Conservation (phyloP, 1,140 invertebrate species). For the Helicoverpa armigera region DNA sequence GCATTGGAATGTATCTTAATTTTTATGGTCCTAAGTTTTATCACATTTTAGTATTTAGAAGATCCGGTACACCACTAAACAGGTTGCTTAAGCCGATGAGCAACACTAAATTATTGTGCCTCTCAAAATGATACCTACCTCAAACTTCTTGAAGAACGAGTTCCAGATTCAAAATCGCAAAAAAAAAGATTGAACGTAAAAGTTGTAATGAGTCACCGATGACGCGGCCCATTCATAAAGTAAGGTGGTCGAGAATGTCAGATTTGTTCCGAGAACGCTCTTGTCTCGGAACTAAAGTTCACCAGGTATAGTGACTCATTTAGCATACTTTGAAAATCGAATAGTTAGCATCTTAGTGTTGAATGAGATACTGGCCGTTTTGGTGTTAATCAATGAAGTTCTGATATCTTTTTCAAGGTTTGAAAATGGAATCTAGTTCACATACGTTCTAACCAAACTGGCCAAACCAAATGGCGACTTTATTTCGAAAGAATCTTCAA, state of each 20-base stretch:
- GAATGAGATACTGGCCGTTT: slow-evolving; percentile 7
- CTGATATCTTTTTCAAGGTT: background rate
- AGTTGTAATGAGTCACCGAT: slow-evolving; percentile 61
- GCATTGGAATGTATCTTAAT: background rate
- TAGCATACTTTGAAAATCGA: slow-evolving; percentile 5
- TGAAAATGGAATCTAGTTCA: too few species aligned
- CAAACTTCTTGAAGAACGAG: background rate
- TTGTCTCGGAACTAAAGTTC: slow-evolving; percentile 38
- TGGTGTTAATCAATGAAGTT: background rate
- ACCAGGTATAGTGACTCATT: slow-evolving; percentile 44
- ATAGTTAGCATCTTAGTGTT: background rate
- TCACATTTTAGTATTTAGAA: background rate
- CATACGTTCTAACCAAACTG: too few species aligned
- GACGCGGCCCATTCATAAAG: slow-evolving; percentile 61
- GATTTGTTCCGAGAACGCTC: slow-evolving; percentile 64
- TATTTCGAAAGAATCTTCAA: too few species aligned
- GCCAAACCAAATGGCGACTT: too few species aligned
- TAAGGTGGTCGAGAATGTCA: slow-evolving; percentile 64
- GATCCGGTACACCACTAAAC: too few species aligned
- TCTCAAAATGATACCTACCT: background rate
- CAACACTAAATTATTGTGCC: background rate
- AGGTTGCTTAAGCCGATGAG: background rate
- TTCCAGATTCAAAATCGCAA: slow-evolving; percentile 7
- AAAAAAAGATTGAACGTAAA: slow-evolving; percentile 51
- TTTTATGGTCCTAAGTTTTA: background rate